Evolutionary conservation across 2,888 invertebrate species (phyloP).

Genomic region (Plebejus anna): DNA sequence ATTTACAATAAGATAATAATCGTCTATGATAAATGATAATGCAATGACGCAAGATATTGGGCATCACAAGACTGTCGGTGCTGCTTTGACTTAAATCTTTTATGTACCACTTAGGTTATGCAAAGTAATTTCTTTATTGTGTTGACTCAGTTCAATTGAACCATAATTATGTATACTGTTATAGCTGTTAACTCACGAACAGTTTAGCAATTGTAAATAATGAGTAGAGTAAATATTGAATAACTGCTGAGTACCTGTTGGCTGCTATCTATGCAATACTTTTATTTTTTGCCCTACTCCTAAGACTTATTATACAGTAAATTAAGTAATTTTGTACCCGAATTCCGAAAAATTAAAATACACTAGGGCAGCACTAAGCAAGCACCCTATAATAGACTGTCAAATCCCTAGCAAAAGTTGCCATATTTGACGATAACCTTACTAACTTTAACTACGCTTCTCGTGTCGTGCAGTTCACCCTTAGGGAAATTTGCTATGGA

Average conservation of each 20-base stretch:
- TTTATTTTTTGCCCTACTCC: neutral
- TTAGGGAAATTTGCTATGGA: too few relatives aligned
- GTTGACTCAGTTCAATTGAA: neutral
- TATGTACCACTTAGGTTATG: conserved; percentile 21
- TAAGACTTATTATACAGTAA: too few relatives aligned
- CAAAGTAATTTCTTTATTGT: conserved; percentile 18
- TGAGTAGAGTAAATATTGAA: conserved; percentile 5
- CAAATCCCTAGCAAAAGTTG: too few relatives aligned
- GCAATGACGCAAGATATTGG: conserved; percentile 61
- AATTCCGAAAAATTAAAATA: too few relatives aligned
- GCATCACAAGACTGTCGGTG: conserved; percentile 54
- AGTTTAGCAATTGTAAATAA: conserved; percentile 8
- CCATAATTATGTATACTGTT: neutral
- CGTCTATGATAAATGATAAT: conserved; percentile 62
- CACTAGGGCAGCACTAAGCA: too few relatives aligned
- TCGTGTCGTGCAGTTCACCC: too few relatives aligned
- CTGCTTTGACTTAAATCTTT: conserved; percentile 39
- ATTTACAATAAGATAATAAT: conserved; percentile 66
- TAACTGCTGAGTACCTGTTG: neutral
- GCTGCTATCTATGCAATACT: neutral
- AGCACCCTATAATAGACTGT: too few relatives aligned
- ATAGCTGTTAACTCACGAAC: neutral
- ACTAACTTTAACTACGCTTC: too few relatives aligned
- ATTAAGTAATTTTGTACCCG: too few relatives aligned
- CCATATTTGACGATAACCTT: too few relatives aligned